Base-by-base conservation (phyloP, 2,888 invertebrate species). In the Machimus atricapillus region DNA sequence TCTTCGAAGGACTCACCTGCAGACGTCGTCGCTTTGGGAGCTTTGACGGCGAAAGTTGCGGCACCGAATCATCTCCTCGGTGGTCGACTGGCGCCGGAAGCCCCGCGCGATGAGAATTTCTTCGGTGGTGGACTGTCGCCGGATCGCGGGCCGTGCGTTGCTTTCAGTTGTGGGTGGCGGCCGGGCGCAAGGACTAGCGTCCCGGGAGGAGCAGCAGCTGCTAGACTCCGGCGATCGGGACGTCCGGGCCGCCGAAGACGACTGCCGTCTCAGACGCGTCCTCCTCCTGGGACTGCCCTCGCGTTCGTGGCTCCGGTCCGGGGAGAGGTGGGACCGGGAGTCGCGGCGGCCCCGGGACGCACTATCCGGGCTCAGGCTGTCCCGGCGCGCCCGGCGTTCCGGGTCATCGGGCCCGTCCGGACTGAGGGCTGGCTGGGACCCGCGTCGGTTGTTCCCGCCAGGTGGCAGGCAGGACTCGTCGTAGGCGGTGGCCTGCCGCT, bases 11-110 rank as follows among this genome's bases (percentile, higher is more conserved):
- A 9, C 27, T 89, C 94, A 95, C 90, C 95, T 93, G 89, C 94
- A 95, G 14, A 95, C 94, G 90, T 97, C 97, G 90, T 97, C 97
- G 90, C 97, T 97, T 92, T 97, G 97, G 0, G 97, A 97, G 90
- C 97, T 97, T 92, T 97, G 97, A 23, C 97, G 94, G n/a, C 97
- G 94, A 91, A 97, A 98, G 91, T 98, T 98, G 46, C 97, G 94
- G 91, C 97, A 97, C 12, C 97, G 94, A 88, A 97, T 97, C 97
- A 97, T 97, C 92, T 98, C 98, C 91, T 98, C 97, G 0, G 97
- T 97, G 9, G 98, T 98, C 4, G 97, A 97, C 91, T 98, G 97
- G 16, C 97, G 94, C 0, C 98, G 94, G 92, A 98, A 98, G 2
- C 98, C 98, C 86, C 97, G 94, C 0, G 97, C 97, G 90, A 97